A percentile compares a stretch with the other conserved stretches of the same genome.
These are phyloP conservation scores for Stomatorhinus walkeri DNA, from an alignment of 2,797 vertebrate genomes.

Conservation along the genomic window DNA sequence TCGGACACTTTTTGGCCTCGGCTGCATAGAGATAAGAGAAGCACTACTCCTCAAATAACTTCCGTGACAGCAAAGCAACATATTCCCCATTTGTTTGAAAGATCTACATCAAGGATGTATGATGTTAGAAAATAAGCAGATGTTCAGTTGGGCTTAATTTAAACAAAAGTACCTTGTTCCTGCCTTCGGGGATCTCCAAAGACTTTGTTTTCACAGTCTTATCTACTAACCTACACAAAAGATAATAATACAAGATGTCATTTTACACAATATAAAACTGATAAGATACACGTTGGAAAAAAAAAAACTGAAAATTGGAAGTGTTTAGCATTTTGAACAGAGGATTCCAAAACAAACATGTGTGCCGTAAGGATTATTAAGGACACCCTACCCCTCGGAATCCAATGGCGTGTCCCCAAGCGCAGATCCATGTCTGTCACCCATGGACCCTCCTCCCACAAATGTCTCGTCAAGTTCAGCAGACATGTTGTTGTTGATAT, in stretches of 20 bases:
- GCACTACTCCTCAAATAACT: not conserved
- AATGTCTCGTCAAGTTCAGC: not conserved
- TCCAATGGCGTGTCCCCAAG: not conserved
- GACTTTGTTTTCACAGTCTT: not conserved
- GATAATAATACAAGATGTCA: not conserved
- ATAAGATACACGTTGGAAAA: not conserved
- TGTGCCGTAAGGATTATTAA: not conserved
- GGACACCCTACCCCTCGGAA: not conserved
- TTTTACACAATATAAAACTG: not conserved
- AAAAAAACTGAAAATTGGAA: not conserved
- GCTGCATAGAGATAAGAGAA: not conserved
- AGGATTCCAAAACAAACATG: not conserved
- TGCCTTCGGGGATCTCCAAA: not conserved
- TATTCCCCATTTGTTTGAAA: not conserved
- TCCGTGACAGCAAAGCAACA: not conserved
- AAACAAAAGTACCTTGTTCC: slow-evolving; percentile 3
- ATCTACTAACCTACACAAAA: slow-evolving; percentile 10
- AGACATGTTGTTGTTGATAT: slow-evolving; percentile 18
- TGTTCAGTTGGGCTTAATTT: not conserved
- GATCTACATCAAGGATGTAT: not conserved
- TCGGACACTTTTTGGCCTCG: not conserved
- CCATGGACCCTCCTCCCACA: not conserved
- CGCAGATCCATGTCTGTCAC: not conserved
- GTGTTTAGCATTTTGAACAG: not conserved
- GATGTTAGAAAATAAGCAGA: not conserved